Evolutionary conservation across 2,888 invertebrate species (phyloP).

Genomic region (Folsomia manolachei): DNA sequence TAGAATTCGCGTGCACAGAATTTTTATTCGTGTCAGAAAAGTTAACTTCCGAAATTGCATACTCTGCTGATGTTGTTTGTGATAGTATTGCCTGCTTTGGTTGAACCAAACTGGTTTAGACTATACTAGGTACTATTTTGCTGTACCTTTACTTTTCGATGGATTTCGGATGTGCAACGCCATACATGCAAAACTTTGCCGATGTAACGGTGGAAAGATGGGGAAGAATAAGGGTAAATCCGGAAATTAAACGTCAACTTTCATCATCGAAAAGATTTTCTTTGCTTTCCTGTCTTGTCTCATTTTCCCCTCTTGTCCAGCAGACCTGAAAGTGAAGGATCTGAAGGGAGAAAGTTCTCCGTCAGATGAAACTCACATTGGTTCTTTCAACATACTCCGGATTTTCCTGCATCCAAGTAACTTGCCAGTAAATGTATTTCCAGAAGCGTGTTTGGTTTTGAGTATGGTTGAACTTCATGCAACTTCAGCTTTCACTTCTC

Average conservation of each 20-base stretch:
- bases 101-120: not conserved
- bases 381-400: too few relatives aligned
- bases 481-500: not conserved
- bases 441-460: too few relatives aligned
- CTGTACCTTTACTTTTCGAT: not conserved
- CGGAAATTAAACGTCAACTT: slow-evolving; percentile 41
- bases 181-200: not conserved
- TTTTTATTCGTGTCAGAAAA: not conserved
- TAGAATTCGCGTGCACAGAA: not conserved
- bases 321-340: not conserved
- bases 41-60: not conserved
- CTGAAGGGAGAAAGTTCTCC: not conserved
- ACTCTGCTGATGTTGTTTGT: slow-evolving; percentile 7
- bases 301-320: slow-evolving; percentile 13
- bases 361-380: too few relatives aligned
- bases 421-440: too few relatives aligned
- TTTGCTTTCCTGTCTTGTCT: slow-evolving; percentile 28
- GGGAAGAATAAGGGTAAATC: slow-evolving; percentile 12
- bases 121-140: not conserved
- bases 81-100: not conserved
- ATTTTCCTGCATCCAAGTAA: too few relatives aligned
- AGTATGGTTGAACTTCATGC: not conserved
- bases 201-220: not conserved
- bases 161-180: not conserved
- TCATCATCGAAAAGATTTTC: slow-evolving; percentile 32